Evolutionary conservation across 1,140 invertebrate genomes (phyloP).

Genomic region (Drosophila mayri): DNA sequence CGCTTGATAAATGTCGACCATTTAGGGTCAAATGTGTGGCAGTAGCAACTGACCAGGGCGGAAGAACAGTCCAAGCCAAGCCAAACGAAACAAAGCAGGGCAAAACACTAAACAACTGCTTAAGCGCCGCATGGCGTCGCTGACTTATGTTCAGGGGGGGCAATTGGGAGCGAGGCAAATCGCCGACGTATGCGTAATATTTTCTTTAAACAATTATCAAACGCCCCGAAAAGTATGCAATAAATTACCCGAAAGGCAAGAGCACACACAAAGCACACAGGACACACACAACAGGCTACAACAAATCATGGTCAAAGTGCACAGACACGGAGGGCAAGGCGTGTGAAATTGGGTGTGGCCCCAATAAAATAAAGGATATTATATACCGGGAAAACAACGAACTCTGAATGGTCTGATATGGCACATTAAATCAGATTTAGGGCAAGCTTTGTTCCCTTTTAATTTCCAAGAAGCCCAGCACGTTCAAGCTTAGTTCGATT

Average conservation of each 20-base stretch:
- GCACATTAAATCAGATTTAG: constrained; percentile 2
- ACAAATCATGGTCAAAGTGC: constrained; percentile 76
- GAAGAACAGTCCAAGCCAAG: constrained; percentile 26
- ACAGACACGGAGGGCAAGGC: constrained; percentile 32
- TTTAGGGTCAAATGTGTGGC: constrained; percentile 82
- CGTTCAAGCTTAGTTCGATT: neutral
- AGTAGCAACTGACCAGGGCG: constrained; percentile 33
- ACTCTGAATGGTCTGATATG: constrained; percentile 29
- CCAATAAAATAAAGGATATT: constrained; percentile 55
- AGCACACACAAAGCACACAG: constrained; percentile 13
- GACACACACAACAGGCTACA: constrained; percentile 43
- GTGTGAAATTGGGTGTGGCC: constrained; percentile 56
- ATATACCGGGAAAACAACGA: constrained; percentile 11
- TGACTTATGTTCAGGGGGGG: constrained; percentile 58
- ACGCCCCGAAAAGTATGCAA: constrained; percentile 73
- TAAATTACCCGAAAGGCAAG: constrained; percentile 65
- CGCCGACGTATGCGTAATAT: constrained; percentile 79
- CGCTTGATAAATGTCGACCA: constrained; percentile 83
- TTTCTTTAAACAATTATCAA: constrained; percentile 84
- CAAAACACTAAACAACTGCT: constrained; percentile 31
- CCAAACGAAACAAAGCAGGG: constrained; percentile 24
- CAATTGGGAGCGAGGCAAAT: constrained; percentile 55
- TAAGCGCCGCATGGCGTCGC: constrained; percentile 50
- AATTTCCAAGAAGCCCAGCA: neutral
- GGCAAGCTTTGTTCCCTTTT: neutral